Evolutionary conservation across 2,113 vertebrate genomes (phyloP), one percentile per base, ranked within the genome.

Genomic region (Catharus fuscescens): DNA sequence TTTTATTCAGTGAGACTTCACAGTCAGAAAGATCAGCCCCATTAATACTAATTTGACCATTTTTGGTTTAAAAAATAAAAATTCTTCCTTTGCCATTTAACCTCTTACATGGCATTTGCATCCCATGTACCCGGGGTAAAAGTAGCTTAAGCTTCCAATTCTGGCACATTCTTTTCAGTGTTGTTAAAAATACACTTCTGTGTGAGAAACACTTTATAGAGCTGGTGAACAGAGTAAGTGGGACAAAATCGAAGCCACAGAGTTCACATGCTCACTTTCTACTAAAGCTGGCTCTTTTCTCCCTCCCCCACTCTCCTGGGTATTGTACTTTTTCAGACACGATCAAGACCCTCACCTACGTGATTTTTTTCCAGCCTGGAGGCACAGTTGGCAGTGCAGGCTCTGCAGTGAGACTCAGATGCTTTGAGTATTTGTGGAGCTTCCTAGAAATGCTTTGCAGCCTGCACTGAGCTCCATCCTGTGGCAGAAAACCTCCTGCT

Each of bases 401-500:
- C 48, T 76, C 47, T 73, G 60, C 82, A 40, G 0, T 9, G 60
- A 36, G 12, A 29, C 29, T 76, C 72, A 86, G 67, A 62, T 26
- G 29, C 59, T 86, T 88, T 2, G 24, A 90, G 79, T 76, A 31
- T 88, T 66, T 66, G 83, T 88, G 54, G 52, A 64, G 60, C 80
- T 88, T 78, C 88, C 83, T 47, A n/a, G 86, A 42, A 93, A 52
- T n/a, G 88, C 69, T 93, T 73, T 95, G 91, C 90, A 92, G 94
- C 82, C 96, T 88, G 82, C 92, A 34, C 96, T 92, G 94, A 97
- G 94, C 94, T 96, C 92, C 94, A 95, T 96, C 83, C 95, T 96
- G 96, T 95, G 91, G 94, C 92, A 94, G 92, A 88, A 92, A 86
- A 56, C 16, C 80, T 93, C 86, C 92, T 90, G 59, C 56, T 67